Evolutionary conservation across 2,888 invertebrate species (phyloP).

Genomic region (Drosophila monieri): DNA sequence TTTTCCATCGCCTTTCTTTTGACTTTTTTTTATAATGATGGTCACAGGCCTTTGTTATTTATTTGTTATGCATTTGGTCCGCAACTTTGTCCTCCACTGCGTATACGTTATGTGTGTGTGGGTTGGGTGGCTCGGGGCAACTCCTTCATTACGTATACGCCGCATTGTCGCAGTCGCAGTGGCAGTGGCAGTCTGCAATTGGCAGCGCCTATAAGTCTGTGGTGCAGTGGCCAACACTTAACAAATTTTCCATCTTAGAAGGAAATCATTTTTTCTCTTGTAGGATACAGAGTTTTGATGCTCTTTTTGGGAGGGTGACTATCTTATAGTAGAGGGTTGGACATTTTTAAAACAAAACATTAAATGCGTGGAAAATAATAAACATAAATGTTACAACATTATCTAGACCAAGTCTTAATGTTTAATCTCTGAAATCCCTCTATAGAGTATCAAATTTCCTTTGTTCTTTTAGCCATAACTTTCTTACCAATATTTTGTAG

Average conservation of each 20-base stretch:
- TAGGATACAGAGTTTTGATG: not conserved
- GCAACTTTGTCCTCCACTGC: constrained; percentile 39
- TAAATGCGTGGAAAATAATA: too few relatives aligned
- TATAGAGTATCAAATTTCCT: constrained; percentile 8
- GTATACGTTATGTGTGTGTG: constrained; percentile 45
- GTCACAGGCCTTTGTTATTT: constrained; percentile 50
- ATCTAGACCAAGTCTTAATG: not conserved
- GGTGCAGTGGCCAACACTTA: constrained; percentile 68
- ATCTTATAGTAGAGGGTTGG: too few relatives aligned
- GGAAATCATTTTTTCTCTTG: not conserved
- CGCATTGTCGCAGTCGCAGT: constrained; percentile 35
- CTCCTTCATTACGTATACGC: constrained; percentile 59
- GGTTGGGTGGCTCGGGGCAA: not conserved
- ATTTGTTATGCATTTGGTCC: constrained; percentile 67
- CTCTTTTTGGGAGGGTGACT: not conserved
- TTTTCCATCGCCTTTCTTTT: constrained; percentile 15
- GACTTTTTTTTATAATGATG: constrained; percentile 38
- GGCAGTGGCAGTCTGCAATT: constrained; percentile 68
- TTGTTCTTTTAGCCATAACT: not conserved
- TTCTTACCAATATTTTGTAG: not conserved
- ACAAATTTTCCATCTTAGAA: constrained; percentile 46
- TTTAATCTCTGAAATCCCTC: not conserved
- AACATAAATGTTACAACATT: too few relatives aligned
- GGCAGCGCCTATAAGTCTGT: constrained; percentile 82
- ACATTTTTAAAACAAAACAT: too few relatives aligned